Percentiles rank a stretch among this genome's conserved stretches.
Conservation (phyloP, 2,888 invertebrate genomes). For the Mimas tiliae region DNA sequence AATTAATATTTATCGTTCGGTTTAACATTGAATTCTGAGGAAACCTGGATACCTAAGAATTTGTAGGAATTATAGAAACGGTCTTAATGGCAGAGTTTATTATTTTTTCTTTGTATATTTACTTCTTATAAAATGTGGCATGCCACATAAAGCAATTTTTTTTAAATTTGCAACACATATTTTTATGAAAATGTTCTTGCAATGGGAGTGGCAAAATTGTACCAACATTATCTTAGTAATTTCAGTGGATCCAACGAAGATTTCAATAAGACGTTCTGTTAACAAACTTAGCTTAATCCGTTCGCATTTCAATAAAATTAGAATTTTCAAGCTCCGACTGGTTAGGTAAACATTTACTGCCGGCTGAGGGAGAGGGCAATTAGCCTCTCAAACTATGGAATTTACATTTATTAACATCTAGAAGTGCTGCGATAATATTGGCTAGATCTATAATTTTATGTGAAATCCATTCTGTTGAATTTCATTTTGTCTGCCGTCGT, state of each 20-base stretch:
- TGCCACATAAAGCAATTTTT: no score
- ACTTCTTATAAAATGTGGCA: no score
- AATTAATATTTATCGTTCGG: no score
- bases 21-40: no score
- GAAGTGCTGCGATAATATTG: slow-evolving; percentile 79
- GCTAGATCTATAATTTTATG: slow-evolving; percentile 64
- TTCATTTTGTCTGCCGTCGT: slow-evolving; percentile 45
- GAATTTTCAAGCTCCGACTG: slow-evolving; percentile 64
- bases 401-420: slow-evolving; percentile 75
- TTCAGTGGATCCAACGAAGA: neutral
- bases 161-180: no score
- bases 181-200: no score
- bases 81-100: no score
- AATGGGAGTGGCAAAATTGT: no score
- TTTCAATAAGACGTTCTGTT: slow-evolving; percentile 25
- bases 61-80: no score
- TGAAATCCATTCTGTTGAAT: slow-evolving; percentile 65
- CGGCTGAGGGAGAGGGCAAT: slow-evolving; percentile 46
- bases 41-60: no score
- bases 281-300: slow-evolving; percentile 32
- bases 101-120: no score
- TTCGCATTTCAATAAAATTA: slow-evolving; percentile 67
- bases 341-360: slow-evolving; percentile 71
- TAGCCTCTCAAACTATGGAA: slow-evolving; percentile 70
- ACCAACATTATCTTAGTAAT: neutral